phyloP scores from a whole-genome alignment of 2,797 vertebrate genomes.

The Enteromius viviparus region DNA sequence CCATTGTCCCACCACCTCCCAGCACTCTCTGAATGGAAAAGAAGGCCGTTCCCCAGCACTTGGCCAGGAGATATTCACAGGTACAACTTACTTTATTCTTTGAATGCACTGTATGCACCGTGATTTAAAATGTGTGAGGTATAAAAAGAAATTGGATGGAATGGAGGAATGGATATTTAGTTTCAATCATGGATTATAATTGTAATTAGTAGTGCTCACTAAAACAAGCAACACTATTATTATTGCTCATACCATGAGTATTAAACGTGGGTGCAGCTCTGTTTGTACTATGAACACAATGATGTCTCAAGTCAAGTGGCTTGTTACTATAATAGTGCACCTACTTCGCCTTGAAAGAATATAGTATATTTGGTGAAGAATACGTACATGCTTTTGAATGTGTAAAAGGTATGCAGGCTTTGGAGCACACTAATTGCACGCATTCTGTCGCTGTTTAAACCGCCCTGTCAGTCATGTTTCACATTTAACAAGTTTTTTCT shows the following conservation, averaged over 20 bases:
- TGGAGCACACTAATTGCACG: background rate
- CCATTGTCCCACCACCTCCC: conserved; percentile 71
- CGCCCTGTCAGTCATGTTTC: background rate
- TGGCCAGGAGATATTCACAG: conserved; percentile 89
- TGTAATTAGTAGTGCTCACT: background rate
- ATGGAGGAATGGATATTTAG: background rate
- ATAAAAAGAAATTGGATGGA: background rate
- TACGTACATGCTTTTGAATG: background rate
- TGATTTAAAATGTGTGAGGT: background rate
- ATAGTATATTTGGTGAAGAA: background rate
- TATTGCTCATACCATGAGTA: background rate
- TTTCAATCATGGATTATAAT: background rate
- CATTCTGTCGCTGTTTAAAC: background rate
- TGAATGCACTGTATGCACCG: conserved; percentile 3
- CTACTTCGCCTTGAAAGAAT: background rate
- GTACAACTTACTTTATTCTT: conserved; percentile 66
- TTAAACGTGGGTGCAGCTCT: background rate
- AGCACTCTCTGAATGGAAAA: conserved; percentile 85
- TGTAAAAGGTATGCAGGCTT: background rate
- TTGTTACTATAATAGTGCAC: background rate
- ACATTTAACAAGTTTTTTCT: background rate
- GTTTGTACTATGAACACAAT: background rate
- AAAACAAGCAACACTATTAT: background rate
- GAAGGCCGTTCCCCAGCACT: conserved; percentile 78
- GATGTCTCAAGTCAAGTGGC: background rate